Percentiles rank a stretch among this genome's conserved stretches.
These are phyloP conservation scores for Chaunax sp. DNA, from an alignment of 2,797 vertebrate species.

Conservation along the genomic window DNA sequence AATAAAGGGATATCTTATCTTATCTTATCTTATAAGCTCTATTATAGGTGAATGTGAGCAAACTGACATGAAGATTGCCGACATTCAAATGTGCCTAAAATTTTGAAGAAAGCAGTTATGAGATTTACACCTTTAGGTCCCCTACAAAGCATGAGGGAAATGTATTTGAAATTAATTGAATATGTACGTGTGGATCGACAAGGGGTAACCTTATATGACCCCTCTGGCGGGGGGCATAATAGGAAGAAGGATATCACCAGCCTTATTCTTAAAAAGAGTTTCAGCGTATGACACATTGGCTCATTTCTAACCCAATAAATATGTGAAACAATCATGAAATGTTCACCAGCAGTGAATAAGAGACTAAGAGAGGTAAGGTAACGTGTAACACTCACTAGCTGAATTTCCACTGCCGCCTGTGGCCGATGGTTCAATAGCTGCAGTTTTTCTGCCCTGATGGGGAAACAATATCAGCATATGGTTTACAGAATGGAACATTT, in stretches of 20 bases:
- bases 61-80: too few species aligned
- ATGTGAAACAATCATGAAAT: not conserved
- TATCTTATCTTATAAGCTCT: too few species aligned
- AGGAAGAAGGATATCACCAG: not conserved
- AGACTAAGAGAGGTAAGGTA: not conserved
- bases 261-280: not conserved
- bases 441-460: slow-evolving; percentile 92
- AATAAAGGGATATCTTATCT: too few species aligned
- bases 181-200: too few species aligned
- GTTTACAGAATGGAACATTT: not conserved
- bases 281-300: not conserved
- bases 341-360: not conserved
- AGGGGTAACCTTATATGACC: not conserved
- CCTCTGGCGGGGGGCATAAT: not conserved
- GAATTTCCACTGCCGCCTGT: slow-evolving; percentile 95
- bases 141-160: too few species aligned
- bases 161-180: too few species aligned
- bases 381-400: slow-evolving; percentile 86
- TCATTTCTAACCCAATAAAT: not conserved
- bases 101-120: too few species aligned
- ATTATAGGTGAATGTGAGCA: too few species aligned
- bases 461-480: not conserved
- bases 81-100: too few species aligned
- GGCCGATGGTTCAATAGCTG: slow-evolving; percentile 97
- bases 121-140: too few species aligned